Evolutionary conservation across 2,113 vertebrate species (phyloP).

Genomic region (Catharus minimus): DNA sequence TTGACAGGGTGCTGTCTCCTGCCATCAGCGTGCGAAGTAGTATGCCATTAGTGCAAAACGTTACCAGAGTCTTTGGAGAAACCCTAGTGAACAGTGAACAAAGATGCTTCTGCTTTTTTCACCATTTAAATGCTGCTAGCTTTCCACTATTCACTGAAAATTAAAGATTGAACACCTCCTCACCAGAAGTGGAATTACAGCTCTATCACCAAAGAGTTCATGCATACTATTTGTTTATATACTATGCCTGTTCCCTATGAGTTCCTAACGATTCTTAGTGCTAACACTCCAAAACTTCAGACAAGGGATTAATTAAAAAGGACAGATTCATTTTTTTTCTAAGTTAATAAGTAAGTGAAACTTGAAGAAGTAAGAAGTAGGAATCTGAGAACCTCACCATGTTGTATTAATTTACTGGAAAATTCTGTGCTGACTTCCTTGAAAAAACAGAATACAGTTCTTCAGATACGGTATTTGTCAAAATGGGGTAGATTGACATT

Average conservation of each 20-base stretch:
- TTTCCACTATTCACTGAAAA: neutral
- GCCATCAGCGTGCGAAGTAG: conserved; percentile 92
- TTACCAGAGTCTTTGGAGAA: conserved; percentile 93
- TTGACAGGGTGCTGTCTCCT: conserved; percentile 83
- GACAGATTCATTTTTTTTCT: neutral
- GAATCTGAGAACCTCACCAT: neutral
- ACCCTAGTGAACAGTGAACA: conserved; percentile 75
- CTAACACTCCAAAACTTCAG: neutral
- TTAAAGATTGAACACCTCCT: neutral
- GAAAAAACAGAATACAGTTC: neutral
- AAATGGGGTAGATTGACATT: rapidly evolving
- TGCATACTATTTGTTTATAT: neutral
- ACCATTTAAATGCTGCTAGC: neutral
- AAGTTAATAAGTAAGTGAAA: neutral
- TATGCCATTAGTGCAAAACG: conserved; percentile 93
- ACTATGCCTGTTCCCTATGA: neutral
- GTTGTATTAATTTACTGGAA: neutral
- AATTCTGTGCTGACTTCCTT: neutral
- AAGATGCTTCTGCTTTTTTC: neutral
- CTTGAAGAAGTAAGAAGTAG: neutral
- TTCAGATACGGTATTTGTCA: neutral
- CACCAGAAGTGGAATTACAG: neutral
- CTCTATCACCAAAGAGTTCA: neutral
- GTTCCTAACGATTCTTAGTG: neutral
- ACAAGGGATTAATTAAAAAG: neutral